Conservation (phyloP, 2,888 invertebrate species). For the Acronicta leporina region DNA sequence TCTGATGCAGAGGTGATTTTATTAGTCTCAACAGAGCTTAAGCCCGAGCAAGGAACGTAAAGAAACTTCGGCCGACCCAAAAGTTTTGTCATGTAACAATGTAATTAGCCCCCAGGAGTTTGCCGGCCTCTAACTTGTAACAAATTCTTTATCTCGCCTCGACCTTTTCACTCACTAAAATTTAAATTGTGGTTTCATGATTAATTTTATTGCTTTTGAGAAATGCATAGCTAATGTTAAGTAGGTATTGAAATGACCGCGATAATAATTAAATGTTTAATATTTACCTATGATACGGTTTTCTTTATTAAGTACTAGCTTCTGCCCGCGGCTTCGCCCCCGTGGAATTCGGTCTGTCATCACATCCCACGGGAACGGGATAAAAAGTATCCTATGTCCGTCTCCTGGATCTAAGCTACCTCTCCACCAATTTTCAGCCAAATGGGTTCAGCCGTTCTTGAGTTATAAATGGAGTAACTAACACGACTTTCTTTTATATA, state of each 20-base stretch:
- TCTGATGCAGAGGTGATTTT: conserved; percentile 78
- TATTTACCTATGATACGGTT: no score
- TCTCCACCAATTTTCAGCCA: no score
- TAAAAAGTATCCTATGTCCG: no score
- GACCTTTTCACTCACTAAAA: conserved; percentile 77
- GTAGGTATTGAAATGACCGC: background rate
- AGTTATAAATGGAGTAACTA: no score
- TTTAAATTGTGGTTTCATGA: conserved; percentile 68
- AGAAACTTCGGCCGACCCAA: conserved; percentile 83
- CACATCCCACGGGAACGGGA: no score
- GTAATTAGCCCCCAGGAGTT: conserved; percentile 85
- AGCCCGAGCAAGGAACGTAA: conserved; percentile 78
- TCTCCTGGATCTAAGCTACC: no score
- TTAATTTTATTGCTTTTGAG: conserved; percentile 51
- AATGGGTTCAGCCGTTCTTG: no score
- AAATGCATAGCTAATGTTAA: conserved; percentile 20
- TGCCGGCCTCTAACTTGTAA: conserved; percentile 75
- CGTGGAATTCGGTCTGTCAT: no score
- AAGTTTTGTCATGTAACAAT: conserved; percentile 86
- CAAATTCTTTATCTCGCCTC: conserved; percentile 84
- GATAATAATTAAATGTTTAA: conserved; percentile 7
- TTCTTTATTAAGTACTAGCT: no score
- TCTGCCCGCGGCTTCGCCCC: no score
- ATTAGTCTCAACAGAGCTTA: conserved; percentile 76
- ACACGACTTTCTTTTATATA: no score